Percentiles rank a stretch among this genome's conserved stretches.
Evolutionary conservation across 2,113 vertebrate species (phyloP).

Genomic region (Stigmatopora argus): DNA sequence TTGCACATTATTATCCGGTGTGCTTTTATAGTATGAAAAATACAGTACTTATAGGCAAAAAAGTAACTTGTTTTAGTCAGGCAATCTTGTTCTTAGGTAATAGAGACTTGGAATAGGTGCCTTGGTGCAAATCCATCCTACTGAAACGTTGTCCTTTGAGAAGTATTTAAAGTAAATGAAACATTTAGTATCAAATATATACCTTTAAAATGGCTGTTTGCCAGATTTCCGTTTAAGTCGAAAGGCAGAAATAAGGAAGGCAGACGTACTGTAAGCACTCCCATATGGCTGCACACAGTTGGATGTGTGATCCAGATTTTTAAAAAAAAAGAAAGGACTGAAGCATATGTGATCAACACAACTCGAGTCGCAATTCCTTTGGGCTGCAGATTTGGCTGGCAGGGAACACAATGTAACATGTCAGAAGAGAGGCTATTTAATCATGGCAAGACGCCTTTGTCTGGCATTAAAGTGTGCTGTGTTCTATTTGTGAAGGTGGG

Average conservation of each 20-base stretch:
- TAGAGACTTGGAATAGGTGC: not conserved
- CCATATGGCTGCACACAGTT: slow-evolving; percentile 18
- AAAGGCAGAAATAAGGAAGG: not conserved
- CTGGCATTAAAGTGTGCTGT: slow-evolving; percentile 2
- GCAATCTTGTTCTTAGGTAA: not conserved
- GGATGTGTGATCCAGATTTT: slow-evolving; percentile 7
- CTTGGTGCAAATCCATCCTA: not conserved
- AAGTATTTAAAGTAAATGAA: not conserved
- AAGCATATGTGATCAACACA: slow-evolving; percentile 3
- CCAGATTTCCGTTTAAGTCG: not conserved
- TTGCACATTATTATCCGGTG: not conserved
- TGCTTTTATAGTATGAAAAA: too few species aligned
- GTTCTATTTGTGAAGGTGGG: slow-evolving; percentile 2
- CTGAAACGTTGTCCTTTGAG: not conserved
- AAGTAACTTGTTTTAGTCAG: too few species aligned
- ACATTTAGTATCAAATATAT: not conserved
- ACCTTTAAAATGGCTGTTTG: not conserved
- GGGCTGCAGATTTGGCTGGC: slow-evolving; percentile 2
- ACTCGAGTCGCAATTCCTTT: not conserved
- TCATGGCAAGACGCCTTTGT: slow-evolving; percentile 1
- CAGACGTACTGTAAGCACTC: not conserved
- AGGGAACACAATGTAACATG: slow-evolving; percentile 8
- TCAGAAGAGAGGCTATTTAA: slow-evolving; percentile 9
- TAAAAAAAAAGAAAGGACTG: not conserved
- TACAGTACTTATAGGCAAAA: too few species aligned